These are phyloP conservation scores for Drosophila limbata DNA, from an alignment of 2,888 invertebrate genomes.

Conservation along the genomic window DNA sequence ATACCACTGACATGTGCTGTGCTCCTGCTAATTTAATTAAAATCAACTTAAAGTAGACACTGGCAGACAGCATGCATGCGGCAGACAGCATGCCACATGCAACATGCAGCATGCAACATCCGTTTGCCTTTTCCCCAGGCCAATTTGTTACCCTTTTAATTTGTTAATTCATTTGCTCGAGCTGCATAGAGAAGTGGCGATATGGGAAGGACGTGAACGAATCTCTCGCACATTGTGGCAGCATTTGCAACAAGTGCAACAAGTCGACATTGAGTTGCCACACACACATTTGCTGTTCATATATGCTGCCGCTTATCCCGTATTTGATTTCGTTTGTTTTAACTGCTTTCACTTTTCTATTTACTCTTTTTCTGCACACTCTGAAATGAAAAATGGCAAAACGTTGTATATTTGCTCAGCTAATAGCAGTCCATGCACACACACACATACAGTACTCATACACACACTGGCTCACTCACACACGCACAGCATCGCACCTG, in stretches of 20 bases:
- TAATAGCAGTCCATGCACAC: conserved; percentile 49
- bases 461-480: not conserved
- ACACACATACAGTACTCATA: not conserved
- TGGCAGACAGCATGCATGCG: conserved; percentile 17
- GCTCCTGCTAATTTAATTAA: conserved; percentile 73
- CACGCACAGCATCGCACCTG: conserved; percentile 15
- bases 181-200: conserved; percentile 30
- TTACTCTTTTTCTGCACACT: conserved; percentile 35
- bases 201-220: conserved; percentile 13
- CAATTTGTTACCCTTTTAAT: conserved; percentile 77
- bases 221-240: conserved; percentile 33
- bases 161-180: conserved; percentile 75
- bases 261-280: conserved; percentile 55
- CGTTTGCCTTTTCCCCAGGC: conserved; percentile 48
- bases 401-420: conserved; percentile 64
- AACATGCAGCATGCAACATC: conserved; percentile 42
- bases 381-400: conserved; percentile 69
- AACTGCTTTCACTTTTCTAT: conserved; percentile 70
- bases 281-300: not conserved
- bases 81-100: conserved; percentile 43
- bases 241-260: conserved; percentile 56
- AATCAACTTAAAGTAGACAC: conserved; percentile 69
- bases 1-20: conserved; percentile 63
- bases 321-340: conserved; percentile 73
- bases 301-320: conserved; percentile 42